Evolutionary conservation across 2,888 invertebrate species (phyloP).

Genomic region (Campoplex capitator): DNA sequence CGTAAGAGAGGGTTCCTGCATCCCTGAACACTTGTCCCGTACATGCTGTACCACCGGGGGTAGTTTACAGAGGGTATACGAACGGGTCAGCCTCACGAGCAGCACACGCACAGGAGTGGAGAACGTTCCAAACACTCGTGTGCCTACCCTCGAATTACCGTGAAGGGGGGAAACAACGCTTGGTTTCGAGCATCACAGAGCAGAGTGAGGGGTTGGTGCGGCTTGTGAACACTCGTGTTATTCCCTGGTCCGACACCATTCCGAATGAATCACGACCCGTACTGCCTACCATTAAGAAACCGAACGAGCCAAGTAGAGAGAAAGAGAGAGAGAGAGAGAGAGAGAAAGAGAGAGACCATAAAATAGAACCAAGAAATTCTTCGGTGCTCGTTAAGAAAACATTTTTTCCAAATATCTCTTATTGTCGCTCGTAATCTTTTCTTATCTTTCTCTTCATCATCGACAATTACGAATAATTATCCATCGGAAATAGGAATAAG

Average conservation of each 20-base stretch:
- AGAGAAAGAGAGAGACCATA: background rate
- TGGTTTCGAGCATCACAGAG: constrained; percentile 48
- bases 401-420: constrained; percentile 7
- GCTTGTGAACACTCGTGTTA: constrained; percentile 83
- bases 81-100: constrained; percentile 48
- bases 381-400: background rate
- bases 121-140: constrained; percentile 74
- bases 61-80: constrained; percentile 50
- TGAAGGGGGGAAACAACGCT: constrained; percentile 21
- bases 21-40: constrained; percentile 75
- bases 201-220: constrained; percentile 78
- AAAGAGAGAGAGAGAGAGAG: background rate
- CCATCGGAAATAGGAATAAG: background rate
- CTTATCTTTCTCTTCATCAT: too few species aligned
- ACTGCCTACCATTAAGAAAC: constrained; percentile 38
- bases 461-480: background rate
- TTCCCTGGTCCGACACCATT: constrained; percentile 80
- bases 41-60: constrained; percentile 66
- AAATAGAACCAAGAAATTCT: constrained; percentile 1
- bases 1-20: constrained; percentile 55
- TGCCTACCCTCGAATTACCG: constrained; percentile 72
- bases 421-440: background rate
- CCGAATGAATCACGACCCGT: constrained; percentile 79
- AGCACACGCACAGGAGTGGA: constrained; percentile 70
- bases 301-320: constrained; percentile 12